Percentiles rank a stretch among this genome's conserved stretches.
phyloP scores from a whole-genome alignment of 2,113 vertebrate species.

The Mystacornis crossleyi region DNA sequence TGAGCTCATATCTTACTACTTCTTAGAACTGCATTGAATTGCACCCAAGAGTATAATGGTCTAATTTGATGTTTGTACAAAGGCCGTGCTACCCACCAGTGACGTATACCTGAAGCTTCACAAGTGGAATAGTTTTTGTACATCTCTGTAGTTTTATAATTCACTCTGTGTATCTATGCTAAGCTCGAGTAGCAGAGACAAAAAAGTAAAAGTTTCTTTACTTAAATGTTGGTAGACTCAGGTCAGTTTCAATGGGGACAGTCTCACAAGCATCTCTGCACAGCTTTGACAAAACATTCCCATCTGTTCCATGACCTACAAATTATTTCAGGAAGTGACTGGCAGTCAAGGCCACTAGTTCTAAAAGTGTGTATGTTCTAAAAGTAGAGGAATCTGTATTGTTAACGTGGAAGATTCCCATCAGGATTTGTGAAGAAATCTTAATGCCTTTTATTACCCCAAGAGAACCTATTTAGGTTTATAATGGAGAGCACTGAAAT shows the following conservation, averaged over 20 bases:
- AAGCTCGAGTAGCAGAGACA: accelerated
- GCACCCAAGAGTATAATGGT: not conserved
- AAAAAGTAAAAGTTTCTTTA: not conserved
- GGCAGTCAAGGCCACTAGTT: not conserved
- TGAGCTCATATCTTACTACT: not conserved
- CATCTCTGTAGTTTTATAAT: not conserved
- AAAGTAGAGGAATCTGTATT: not conserved
- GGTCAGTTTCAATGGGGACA: not conserved
- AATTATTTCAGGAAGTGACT: not conserved
- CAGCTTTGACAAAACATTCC: not conserved
- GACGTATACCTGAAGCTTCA: not conserved
- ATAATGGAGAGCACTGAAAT: not conserved
- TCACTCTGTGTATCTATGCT: not conserved
- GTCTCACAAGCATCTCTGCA: not conserved
- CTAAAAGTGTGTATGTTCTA: not conserved
- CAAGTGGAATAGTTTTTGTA: not conserved
- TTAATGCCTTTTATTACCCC: not conserved
- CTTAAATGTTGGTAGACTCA: not conserved
- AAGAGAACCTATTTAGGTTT: not conserved
- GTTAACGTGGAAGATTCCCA: not conserved
- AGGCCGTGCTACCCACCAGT: not conserved
- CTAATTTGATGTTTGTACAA: not conserved
- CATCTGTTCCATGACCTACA: not conserved
- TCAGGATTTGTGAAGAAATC: not conserved
- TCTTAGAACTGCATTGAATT: not conserved